A percentile compares a stretch with the other conserved stretches of the same genome.
These are phyloP conservation scores for Helicoverpa armigera DNA, from an alignment of 1,140 invertebrate species.

Conservation along the genomic window DNA sequence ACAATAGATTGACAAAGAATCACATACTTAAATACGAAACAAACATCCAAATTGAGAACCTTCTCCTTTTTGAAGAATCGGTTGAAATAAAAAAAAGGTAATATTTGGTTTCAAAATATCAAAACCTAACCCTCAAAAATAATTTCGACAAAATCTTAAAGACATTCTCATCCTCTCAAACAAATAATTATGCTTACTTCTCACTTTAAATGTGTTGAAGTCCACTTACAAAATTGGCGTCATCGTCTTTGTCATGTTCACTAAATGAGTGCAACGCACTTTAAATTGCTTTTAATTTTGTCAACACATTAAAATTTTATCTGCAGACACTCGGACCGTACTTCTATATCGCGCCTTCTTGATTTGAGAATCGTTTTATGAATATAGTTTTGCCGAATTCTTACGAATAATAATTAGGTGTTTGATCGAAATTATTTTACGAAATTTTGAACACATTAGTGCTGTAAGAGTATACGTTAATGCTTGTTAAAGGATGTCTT, in stretches of 20 bases:
- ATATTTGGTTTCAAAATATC: too few species aligned
- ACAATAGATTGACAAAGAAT: too few species aligned
- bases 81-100: too few species aligned
- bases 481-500: too few species aligned
- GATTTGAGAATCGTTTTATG: slow-evolving; percentile 10
- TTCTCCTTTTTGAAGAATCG: too few species aligned
- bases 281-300: slow-evolving; percentile 41
- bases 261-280: slow-evolving; percentile 33
- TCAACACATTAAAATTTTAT: slow-evolving; percentile 34
- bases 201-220: neutral
- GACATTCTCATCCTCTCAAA: neutral
- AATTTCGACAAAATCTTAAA: neutral
- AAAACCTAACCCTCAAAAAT: too few species aligned
- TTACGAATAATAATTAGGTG: neutral
- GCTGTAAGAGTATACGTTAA: too few species aligned
- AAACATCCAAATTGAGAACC: too few species aligned
- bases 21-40: too few species aligned
- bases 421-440: too few species aligned
- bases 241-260: slow-evolving; percentile 18
- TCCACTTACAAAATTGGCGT: slow-evolving; percentile 16
- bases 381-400: neutral
- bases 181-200: neutral
- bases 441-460: neutral
- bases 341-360: neutral
- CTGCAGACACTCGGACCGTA: neutral